phyloP scores from a whole-genome alignment of 2,888 invertebrate species.

The Monoplex corrugatus region DNA sequence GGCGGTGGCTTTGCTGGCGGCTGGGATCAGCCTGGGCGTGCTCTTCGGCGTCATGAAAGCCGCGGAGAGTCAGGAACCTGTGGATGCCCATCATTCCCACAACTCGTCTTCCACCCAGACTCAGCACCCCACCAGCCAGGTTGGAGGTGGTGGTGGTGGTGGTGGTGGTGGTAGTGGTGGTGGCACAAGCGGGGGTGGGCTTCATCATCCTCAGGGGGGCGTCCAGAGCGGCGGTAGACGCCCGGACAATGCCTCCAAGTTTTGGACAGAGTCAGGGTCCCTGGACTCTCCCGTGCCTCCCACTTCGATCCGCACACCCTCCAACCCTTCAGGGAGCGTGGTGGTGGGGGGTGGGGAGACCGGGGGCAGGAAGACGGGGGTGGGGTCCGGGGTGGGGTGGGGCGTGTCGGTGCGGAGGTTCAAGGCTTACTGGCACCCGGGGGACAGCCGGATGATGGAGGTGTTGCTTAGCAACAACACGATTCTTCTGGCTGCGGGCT shows the following conservation, averaged over 20 bases:
- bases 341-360: constrained; percentile 1
- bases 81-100: neutral
- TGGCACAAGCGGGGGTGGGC: neutral
- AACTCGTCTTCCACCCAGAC: constrained; percentile 25
- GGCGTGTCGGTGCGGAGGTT: constrained; percentile 55
- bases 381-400: neutral
- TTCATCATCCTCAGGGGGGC: neutral
- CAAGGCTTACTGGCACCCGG: constrained; percentile 58
- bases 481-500: constrained; percentile 54
- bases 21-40: constrained; percentile 53
- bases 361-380: neutral
- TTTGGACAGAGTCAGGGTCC: neutral
- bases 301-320: constrained; percentile 21
- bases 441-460: constrained; percentile 59
- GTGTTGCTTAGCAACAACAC: constrained; percentile 57
- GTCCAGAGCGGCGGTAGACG: too few relatives aligned
- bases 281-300: neutral
- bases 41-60: constrained; percentile 57
- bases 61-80: neutral
- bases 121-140: neutral
- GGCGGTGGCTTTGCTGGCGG: constrained; percentile 52
- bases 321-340: constrained; percentile 39
- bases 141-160: neutral
- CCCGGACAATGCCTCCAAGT: neutral
- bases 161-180: neutral